These are phyloP conservation scores for Lepidochrysops patricia DNA, from an alignment of 2,888 invertebrate genomes.

Conservation along the genomic window DNA sequence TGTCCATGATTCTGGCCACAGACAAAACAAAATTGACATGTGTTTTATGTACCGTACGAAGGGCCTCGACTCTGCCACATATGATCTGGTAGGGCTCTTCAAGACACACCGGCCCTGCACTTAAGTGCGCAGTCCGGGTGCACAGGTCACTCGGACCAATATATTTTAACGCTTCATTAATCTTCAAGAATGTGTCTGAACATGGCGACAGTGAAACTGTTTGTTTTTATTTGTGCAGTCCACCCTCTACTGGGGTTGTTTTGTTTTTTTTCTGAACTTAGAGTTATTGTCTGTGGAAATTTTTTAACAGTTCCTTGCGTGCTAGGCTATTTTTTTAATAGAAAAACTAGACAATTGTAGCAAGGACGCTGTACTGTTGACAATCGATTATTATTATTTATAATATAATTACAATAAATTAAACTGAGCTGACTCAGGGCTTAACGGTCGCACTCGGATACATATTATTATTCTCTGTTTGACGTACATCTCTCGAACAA, in stretches of 20 bases:
- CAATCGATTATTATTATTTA: no score
- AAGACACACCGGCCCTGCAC: not conserved
- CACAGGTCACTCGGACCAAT: not conserved
- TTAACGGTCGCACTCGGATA: no score
- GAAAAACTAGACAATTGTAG: no score
- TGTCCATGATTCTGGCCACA: not conserved
- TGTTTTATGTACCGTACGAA: not conserved
- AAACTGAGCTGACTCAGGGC: no score
- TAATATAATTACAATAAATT: no score
- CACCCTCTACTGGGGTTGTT: not conserved
- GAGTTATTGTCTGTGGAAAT: not conserved
- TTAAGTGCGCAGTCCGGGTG: not conserved
- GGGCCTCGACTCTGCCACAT: not conserved
- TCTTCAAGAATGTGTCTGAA: not conserved
- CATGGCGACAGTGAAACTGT: not conserved
- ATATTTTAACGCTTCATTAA: conserved; percentile 3
- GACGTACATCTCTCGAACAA: no score
- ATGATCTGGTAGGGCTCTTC: not conserved
- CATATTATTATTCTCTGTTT: no score
- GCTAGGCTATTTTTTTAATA: no score
- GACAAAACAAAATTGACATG: not conserved
- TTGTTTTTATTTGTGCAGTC: not conserved
- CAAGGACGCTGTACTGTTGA: no score
- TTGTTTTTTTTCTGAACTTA: not conserved
- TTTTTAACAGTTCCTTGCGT: no score